Conservation (phyloP, 2,888 invertebrate genomes). For the Drosophila setosimentum region DNA sequence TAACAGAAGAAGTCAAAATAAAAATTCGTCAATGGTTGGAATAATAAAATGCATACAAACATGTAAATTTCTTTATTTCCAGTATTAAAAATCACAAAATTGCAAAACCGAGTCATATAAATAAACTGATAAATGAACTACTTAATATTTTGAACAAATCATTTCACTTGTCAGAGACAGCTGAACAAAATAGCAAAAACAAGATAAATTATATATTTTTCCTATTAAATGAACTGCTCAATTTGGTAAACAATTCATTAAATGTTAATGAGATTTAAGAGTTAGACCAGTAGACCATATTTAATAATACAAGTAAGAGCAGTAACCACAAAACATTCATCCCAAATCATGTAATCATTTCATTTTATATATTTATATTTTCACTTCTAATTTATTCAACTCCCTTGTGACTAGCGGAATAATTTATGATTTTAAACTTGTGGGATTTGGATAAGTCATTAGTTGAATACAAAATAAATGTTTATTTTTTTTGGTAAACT, state of each 20-base stretch:
- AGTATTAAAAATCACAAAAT: neutral
- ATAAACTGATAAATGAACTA: neutral
- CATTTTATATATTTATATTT: neutral
- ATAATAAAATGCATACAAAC: neutral
- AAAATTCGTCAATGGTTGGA: neutral
- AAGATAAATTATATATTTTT: neutral
- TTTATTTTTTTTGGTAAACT: neutral
- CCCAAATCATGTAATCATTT: neutral
- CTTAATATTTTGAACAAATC: neutral
- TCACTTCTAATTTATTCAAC: neutral
- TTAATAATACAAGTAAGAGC: neutral
- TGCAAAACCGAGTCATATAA: too few relatives aligned
- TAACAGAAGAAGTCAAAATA: neutral
- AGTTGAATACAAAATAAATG: neutral
- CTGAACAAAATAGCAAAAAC: neutral
- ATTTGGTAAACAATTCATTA: neutral
- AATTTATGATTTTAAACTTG: neutral
- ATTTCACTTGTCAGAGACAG: neutral
- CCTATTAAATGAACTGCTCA: neutral
- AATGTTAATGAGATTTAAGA: neutral
- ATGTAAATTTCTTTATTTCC: neutral
- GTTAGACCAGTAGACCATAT: too few relatives aligned
- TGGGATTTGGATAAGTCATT: neutral
- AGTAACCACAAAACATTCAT: neutral
- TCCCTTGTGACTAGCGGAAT: neutral